A percentile compares a stretch with the other conserved stretches of the same genome.
These are phyloP conservation scores for Ispidina lecontei DNA, from an alignment of 2,797 vertebrate species.

Conservation along the genomic window DNA sequence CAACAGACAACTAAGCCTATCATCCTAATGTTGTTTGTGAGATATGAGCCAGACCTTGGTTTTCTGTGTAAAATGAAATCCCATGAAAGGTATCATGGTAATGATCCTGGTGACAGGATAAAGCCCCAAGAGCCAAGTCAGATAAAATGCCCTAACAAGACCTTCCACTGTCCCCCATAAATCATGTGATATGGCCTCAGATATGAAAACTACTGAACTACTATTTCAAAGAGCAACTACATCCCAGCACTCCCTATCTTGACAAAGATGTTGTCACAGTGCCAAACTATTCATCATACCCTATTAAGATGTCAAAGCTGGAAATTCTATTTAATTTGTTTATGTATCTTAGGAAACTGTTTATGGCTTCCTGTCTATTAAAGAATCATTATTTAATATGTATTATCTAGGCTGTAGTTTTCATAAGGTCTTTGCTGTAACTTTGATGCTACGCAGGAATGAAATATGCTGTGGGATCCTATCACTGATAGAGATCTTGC, in stretches of 20 bases:
- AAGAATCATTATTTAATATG: neutral
- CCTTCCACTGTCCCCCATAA: neutral
- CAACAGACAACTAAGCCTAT: neutral
- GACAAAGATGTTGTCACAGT: neutral
- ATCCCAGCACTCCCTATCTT: neutral
- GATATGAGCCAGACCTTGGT: neutral
- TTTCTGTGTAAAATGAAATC: neutral
- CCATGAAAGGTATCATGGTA: neutral
- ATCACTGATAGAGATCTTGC: neutral
- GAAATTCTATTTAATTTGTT: slow-evolving; percentile 25
- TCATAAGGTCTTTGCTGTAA: neutral
- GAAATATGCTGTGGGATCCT: neutral
- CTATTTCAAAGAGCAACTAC: neutral
- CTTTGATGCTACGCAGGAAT: neutral
- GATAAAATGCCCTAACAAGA: neutral
- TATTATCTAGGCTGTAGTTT: neutral
- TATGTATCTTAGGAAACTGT: neutral
- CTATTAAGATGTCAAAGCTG: slow-evolving; percentile 24
- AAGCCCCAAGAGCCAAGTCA: neutral
- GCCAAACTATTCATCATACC: slow-evolving; percentile 23
- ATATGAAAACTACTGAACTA: neutral
- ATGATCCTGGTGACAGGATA: slow-evolving; percentile 17
- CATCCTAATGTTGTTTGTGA: neutral
- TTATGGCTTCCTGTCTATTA: slow-evolving; percentile 25
- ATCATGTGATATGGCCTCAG: neutral